Base-by-base conservation (phyloP, 1,140 invertebrate species). In the Drosophila setifemur region DNA sequence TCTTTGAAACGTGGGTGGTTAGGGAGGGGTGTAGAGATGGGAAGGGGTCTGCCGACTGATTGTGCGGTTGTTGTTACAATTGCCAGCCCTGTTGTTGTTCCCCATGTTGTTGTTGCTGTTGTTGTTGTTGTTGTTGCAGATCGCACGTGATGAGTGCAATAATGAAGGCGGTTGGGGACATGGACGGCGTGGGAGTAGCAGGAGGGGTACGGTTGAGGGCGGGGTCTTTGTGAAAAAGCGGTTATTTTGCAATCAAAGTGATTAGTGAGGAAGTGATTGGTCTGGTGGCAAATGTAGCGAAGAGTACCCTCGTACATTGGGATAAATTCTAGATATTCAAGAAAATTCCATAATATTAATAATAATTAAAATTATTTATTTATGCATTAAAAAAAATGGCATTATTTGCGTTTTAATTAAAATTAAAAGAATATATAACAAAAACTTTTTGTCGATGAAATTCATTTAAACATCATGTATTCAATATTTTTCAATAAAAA, bases 51-150 rank as follows among this genome's bases (percentile, higher is more conserved):
- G 18, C 37, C 44, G 52, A 55, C 74, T 85, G 79, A 85, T 85
- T 85, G 79, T 85, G 79, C 71, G 81, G 81, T 86, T 85, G 75
- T 68, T 86, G 75, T 45, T 79, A 76, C 79, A 86, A 85, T 85
- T 86, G 81, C 70, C 61, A 64, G 49, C 69, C 44, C 68, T 82
- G 77, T n/a, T n/a, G n/a, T n/a, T n/a, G n/a, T n/a, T n/a, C n/a
- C n/a, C n/a, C n/a, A n/a, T n/a, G n/a, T n/a, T 58, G 61, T 19
- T 52, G 61, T 29, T 69, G 53, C 35, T 39, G 29, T 42, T 55
- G 45, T 18, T 50, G 66, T 37, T 44, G 53, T 3, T 60, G 45
- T 49, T 76, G 52, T 42, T 76, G 60, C 49, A 53, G 16, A 39
- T 47, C 39, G 78, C 79, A 79, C 79, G 81, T 79, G 79, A 79